Conservation (phyloP, 2,797 vertebrate species). For the Linurgus olivaceus region DNA sequence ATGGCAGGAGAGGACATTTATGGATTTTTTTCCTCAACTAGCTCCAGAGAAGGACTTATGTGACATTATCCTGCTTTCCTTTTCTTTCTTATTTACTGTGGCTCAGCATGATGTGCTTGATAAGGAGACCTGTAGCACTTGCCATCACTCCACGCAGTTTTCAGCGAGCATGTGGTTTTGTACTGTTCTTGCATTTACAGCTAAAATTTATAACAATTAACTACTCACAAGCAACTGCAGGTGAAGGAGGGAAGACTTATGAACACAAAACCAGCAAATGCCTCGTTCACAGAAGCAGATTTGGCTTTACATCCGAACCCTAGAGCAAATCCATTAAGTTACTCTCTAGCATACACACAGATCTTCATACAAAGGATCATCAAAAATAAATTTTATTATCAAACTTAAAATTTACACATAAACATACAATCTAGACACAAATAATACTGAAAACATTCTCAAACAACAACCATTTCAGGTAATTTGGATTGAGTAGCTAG, state of each 20-base stretch:
- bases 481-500: neutral
- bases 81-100: neutral
- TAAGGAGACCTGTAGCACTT: neutral
- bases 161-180: neutral
- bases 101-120: neutral
- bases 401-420: slow-evolving; percentile 44
- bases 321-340: neutral
- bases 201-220: neutral
- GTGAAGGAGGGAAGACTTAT: neutral
- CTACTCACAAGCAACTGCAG: neutral
- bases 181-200: neutral
- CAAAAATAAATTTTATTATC: slow-evolving; percentile 68
- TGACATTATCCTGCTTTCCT: neutral
- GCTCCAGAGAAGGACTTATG: neutral
- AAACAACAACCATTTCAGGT: neutral
- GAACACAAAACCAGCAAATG: neutral
- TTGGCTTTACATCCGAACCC: neutral
- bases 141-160: neutral
- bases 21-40: neutral
- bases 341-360: neutral
- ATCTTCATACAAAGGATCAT: slow-evolving; percentile 14
- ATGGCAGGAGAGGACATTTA: neutral
- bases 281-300: neutral
- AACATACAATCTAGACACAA: slow-evolving; percentile 20
- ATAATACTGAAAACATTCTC: slow-evolving; percentile 50